phyloP scores from a whole-genome alignment of 2,888 invertebrate genomes.

The Phortica okadai region DNA sequence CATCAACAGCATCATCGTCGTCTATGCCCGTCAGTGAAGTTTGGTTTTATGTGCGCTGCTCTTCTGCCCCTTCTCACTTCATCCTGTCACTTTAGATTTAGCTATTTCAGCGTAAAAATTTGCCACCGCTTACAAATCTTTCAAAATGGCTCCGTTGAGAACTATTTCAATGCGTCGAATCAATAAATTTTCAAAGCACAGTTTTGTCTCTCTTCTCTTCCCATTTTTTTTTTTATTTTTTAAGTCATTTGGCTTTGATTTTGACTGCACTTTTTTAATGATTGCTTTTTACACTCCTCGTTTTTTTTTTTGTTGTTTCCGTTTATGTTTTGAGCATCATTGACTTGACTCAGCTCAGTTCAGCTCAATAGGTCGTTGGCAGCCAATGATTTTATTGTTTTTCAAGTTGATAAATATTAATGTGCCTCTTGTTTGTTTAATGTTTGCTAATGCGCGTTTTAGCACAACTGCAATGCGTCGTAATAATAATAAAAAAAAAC shows the following conservation, averaged over 20 bases:
- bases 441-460: conserved; percentile 25
- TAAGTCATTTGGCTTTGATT: background rate
- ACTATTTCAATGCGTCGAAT: conserved; percentile 75
- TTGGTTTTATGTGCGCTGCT: conserved; percentile 43
- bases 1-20: background rate
- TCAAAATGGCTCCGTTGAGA: conserved; percentile 72
- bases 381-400: background rate
- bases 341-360: conserved; percentile 4
- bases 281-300: too few relatives aligned
- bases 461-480: background rate
- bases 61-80: background rate
- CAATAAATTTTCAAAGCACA: conserved; percentile 32
- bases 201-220: conserved; percentile 2
- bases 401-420: conserved; percentile 62
- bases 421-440: conserved; percentile 45
- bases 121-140: conserved; percentile 38
- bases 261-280: background rate
- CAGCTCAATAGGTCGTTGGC: background rate
- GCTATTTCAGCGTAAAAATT: conserved; percentile 59
- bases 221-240: conserved; percentile 3
- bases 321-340: background rate
- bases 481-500: too few relatives aligned
- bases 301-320: background rate
- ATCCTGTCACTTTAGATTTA: conserved; percentile 46
- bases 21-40: background rate